These are phyloP conservation scores for Ciconia nigra DNA, from an alignment of 2,797 vertebrate genomes.

Conservation along the genomic window DNA sequence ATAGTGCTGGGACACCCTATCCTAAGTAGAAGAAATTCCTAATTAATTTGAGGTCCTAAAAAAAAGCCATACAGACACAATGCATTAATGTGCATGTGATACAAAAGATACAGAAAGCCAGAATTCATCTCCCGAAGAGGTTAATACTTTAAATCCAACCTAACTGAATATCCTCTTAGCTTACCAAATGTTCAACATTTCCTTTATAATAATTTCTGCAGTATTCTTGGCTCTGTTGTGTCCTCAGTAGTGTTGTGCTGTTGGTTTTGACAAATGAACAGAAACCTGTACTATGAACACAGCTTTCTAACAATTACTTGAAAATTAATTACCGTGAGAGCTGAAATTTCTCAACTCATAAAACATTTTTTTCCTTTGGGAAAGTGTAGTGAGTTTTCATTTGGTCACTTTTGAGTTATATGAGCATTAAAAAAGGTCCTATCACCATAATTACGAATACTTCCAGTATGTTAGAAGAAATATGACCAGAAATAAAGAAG, in stretches of 20 bases:
- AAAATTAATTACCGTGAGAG: neutral
- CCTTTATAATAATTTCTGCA: neutral
- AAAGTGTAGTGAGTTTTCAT: neutral
- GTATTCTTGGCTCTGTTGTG: neutral
- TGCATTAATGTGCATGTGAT: neutral
- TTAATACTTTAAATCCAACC: slow-evolving; percentile 7
- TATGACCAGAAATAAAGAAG: neutral
- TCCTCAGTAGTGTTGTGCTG: neutral
- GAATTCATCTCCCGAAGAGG: neutral
- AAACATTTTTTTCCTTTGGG: neutral
- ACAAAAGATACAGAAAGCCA: neutral
- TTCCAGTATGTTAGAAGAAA: neutral
- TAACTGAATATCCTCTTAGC: neutral
- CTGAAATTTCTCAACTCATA: neutral
- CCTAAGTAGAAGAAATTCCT: neutral
- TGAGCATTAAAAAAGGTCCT: neutral
- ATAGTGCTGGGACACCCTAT: neutral
- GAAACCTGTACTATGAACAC: neutral
- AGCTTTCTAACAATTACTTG: neutral
- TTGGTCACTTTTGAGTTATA: neutral
- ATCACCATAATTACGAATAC: neutral
- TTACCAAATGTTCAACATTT: neutral
- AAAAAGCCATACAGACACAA: neutral
- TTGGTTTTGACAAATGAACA: neutral
- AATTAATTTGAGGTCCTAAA: neutral